These are phyloP conservation scores for Rhabdornis inornatus DNA, from an alignment of 2,113 vertebrate genomes.

Conservation along the genomic window DNA sequence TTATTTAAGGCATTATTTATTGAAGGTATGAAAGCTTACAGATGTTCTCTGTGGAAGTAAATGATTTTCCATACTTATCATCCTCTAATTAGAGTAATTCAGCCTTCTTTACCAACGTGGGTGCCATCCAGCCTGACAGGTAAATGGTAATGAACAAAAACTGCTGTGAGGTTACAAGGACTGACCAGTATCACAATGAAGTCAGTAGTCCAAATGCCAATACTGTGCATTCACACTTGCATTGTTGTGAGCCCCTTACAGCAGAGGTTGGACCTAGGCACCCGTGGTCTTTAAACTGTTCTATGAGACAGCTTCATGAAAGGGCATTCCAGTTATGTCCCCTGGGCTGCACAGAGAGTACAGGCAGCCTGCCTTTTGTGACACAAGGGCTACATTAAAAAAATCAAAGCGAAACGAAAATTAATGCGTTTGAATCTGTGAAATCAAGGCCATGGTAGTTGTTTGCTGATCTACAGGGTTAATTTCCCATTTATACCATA, in stretches of 20 bases:
- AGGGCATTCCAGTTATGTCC: accelerated
- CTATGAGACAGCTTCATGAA: not conserved
- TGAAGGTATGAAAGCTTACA: not conserved
- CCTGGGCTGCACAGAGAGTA: accelerated
- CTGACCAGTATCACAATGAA: not conserved
- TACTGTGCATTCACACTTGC: not conserved
- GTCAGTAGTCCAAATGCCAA: not conserved
- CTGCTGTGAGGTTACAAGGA: not conserved
- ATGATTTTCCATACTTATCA: not conserved
- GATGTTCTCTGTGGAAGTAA: not conserved
- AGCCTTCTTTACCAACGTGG: not conserved
- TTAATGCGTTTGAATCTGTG: not conserved
- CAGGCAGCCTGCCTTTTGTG: not conserved
- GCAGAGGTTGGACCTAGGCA: not conserved
- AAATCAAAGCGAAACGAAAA: not conserved
- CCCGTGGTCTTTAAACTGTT: not conserved
- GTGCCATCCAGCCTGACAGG: not conserved
- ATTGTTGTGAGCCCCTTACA: not conserved
- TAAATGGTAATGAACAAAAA: not conserved
- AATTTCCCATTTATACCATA: not conserved
- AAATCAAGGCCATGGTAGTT: not conserved
- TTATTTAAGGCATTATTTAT: not conserved
- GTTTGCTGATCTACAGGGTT: not conserved
- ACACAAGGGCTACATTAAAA: not conserved
- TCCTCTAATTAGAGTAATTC: not conserved